Base-by-base conservation (phyloP, 2,888 invertebrate genomes). In the Electrophaes corylata region DNA sequence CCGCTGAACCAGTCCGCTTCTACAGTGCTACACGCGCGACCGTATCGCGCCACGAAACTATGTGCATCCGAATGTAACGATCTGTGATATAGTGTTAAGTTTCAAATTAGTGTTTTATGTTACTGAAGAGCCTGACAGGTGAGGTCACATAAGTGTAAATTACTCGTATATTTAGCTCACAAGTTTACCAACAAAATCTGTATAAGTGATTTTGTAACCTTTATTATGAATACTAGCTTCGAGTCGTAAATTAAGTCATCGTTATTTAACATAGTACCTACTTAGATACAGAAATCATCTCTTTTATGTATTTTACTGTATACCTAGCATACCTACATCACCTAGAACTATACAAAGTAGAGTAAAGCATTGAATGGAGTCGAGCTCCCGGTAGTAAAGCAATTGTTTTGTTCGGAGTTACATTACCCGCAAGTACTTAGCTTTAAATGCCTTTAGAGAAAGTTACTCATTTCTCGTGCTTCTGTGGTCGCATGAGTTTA, bases 41-140 rank as follows among this genome's bases (percentile, higher is more conserved):
- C 72, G 78, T 79, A 80, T 74, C 77, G 75, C 76, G 70, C 70
- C 69, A 64, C 65, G 69, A 73, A 55, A 78, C 72, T 78, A 83
- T 89, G 87, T 83, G 81, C 83, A 83, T 73, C 76, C 81, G 75
- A 80, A 79, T 76, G 75, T 82, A 86, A 83, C 83, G 78, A 84
- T 84, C 83, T 89, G 89, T 91, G 88, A 89, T 88, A 86, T 88
- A 90, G 85, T 88, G 79, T 81, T 90, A 88, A 87, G 86, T 86
- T 85, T 75, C 80, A 76, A 71, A 73, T 76, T 77, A 78, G 77
- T 81, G 73, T 72, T 76, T 64, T 66, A 74, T 77, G 70, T 78
- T 70, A 73, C 67, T 72, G 57, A 66, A 75, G 66, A 75, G 69
- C 62, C 53, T 53, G 69, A 70, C 75, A 81, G 81, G 81, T 83